Conservation (phyloP, 2,797 vertebrate genomes). For the Meriones psammophilus region DNA sequence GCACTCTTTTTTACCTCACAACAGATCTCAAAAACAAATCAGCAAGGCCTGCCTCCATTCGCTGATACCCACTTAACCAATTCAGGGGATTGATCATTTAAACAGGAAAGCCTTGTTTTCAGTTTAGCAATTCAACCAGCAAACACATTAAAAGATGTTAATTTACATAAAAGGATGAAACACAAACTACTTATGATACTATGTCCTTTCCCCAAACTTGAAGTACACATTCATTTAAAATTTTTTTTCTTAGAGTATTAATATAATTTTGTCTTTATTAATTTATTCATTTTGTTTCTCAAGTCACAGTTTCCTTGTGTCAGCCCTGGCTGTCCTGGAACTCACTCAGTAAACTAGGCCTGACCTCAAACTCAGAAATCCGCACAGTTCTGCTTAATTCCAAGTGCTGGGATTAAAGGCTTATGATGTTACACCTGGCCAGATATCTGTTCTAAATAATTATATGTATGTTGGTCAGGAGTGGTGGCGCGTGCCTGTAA, state of each 20-base stretch:
- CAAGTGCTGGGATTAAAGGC: background rate
- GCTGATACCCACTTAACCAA: background rate
- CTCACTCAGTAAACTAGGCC: background rate
- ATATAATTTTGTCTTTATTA: background rate
- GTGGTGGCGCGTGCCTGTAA: too few relatives aligned
- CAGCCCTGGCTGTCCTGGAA: background rate
- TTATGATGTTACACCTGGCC: too few relatives aligned
- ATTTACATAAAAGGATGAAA: too few relatives aligned
- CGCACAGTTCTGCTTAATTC: background rate
- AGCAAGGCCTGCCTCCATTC: background rate
- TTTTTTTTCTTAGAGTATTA: background rate
- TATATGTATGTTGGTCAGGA: too few relatives aligned
- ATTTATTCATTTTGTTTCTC: background rate
- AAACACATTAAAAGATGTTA: background rate
- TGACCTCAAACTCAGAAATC: background rate
- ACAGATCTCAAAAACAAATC: background rate
- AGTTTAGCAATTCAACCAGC: background rate
- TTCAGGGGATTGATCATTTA: background rate
- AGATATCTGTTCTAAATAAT: too few relatives aligned
- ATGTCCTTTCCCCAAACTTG: too few relatives aligned
- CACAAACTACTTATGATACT: too few relatives aligned
- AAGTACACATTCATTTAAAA: too few relatives aligned
- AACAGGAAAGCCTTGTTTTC: background rate
- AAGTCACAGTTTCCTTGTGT: background rate
- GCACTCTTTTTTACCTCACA: background rate